Evolutionary conservation across 2,113 vertebrate species (phyloP).

Genomic region (Cyrtonyx montezumae): DNA sequence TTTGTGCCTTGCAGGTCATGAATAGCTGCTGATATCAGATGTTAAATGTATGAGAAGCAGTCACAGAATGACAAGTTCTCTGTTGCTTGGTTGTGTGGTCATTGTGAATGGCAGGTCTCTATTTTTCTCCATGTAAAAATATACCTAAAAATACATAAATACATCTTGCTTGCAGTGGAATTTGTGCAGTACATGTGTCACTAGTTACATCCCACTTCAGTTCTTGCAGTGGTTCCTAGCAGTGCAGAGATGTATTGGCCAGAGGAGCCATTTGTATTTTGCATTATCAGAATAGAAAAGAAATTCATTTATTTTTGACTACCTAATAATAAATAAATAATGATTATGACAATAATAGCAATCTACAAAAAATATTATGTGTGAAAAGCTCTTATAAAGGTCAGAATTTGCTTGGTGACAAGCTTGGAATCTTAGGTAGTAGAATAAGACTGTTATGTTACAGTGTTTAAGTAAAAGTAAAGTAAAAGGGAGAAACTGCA

Average conservation of each 20-base stretch:
- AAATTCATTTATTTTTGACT: background rate
- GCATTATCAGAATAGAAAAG: background rate
- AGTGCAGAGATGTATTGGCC: background rate
- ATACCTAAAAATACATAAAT: background rate
- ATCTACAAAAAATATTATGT: background rate
- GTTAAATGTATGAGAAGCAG: background rate
- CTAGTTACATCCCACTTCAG: background rate
- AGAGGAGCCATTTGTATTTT: background rate
- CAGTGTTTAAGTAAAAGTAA: background rate
- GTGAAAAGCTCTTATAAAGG: background rate
- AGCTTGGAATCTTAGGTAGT: background rate
- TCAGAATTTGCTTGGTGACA: background rate
- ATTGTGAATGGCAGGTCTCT: background rate
- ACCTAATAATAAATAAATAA: background rate
- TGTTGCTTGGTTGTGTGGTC: background rate
- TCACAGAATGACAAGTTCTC: background rate
- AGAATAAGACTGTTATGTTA: background rate
- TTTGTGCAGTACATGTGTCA: background rate
- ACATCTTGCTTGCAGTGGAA: background rate
- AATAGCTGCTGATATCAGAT: background rate
- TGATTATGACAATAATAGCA: background rate
- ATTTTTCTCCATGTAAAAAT: background rate
- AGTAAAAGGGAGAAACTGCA: background rate
- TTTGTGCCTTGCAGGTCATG: background rate
- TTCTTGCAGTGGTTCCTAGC: background rate